phyloP scores from a whole-genome alignment of 2,113 vertebrate genomes.

The Chrysochloris asiatica region DNA sequence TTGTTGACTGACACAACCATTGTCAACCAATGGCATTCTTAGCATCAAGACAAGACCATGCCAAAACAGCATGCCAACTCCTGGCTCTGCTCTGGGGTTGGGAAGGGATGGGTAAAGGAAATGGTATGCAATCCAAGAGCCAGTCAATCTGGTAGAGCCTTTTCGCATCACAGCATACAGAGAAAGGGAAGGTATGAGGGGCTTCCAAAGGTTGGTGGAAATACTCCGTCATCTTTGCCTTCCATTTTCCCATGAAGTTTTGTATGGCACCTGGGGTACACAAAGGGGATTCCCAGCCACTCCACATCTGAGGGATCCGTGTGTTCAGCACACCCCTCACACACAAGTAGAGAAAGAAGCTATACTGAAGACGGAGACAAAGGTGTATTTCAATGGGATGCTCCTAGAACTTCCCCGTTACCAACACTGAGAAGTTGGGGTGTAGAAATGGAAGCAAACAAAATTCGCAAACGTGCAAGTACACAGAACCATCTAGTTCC shows the following conservation, averaged over 20 bases:
- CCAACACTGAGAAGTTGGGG: not conserved
- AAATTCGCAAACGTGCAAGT: not conserved
- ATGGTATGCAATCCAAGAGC: too few relatives aligned
- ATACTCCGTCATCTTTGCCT: too few relatives aligned
- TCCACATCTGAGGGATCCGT: not conserved
- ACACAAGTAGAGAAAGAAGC: not conserved
- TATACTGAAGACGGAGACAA: not conserved
- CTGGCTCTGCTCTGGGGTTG: not conserved
- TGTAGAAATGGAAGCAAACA: not conserved
- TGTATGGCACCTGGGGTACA: not conserved
- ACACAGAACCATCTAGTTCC: not conserved
- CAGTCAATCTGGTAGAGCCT: too few relatives aligned
- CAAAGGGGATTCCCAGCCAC: not conserved
- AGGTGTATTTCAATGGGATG: not conserved
- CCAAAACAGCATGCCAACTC: not conserved
- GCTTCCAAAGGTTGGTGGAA: too few relatives aligned
- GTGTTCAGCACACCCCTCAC: not conserved
- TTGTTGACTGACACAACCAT: slow-evolving; percentile 9
- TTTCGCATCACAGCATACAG: not conserved
- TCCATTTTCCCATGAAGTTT: too few relatives aligned
- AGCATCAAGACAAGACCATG: slow-evolving; percentile 16
- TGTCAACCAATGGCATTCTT: not conserved
- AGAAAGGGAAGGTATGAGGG: not conserved
- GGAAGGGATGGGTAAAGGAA: too few relatives aligned
- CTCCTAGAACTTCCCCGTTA: not conserved